Percentiles rank a stretch among this genome's conserved stretches.
These are phyloP conservation scores for Gonatopus flavifemur DNA, from an alignment of 1,140 invertebrate genomes.

Conservation along the genomic window DNA sequence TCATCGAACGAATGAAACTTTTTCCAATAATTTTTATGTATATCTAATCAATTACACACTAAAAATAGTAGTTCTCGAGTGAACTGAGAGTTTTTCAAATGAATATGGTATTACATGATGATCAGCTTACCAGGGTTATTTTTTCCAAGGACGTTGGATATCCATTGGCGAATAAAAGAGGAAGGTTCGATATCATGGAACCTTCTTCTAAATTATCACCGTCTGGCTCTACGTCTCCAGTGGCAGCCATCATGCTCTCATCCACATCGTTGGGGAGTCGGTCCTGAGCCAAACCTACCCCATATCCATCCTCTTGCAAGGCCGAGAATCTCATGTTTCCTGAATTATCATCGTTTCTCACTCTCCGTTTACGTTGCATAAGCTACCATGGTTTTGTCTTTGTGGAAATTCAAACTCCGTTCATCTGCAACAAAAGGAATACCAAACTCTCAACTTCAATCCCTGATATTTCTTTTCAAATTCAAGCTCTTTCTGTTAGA, in stretches of 20 bases:
- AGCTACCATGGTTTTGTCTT: too few relatives aligned
- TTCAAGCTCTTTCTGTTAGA: too few relatives aligned
- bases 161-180: constrained; percentile 69
- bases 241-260: constrained; percentile 41
- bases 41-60: too few relatives aligned
- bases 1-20: too few relatives aligned
- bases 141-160: constrained; percentile 69
- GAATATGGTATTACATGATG: neutral
- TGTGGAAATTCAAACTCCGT: too few relatives aligned
- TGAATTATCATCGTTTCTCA: constrained; percentile 29
- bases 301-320: constrained; percentile 46
- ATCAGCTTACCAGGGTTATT: constrained; percentile 57
- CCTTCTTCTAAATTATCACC: constrained; percentile 41
- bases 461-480: too few relatives aligned
- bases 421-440: too few relatives aligned
- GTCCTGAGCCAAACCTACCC: constrained; percentile 41
- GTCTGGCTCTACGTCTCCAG: constrained; percentile 34
- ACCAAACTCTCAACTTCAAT: too few relatives aligned
- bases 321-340: constrained; percentile 51
- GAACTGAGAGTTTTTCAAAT: too few relatives aligned
- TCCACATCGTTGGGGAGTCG: constrained; percentile 34
- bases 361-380: too few relatives aligned
- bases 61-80: neutral
- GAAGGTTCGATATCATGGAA: constrained; percentile 67
- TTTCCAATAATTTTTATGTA: too few relatives aligned